A percentile compares a stretch with the other conserved stretches of the same genome.
phyloP scores from a whole-genome alignment of 1,140 invertebrate genomes.

The Tetragnatha versicolor region DNA sequence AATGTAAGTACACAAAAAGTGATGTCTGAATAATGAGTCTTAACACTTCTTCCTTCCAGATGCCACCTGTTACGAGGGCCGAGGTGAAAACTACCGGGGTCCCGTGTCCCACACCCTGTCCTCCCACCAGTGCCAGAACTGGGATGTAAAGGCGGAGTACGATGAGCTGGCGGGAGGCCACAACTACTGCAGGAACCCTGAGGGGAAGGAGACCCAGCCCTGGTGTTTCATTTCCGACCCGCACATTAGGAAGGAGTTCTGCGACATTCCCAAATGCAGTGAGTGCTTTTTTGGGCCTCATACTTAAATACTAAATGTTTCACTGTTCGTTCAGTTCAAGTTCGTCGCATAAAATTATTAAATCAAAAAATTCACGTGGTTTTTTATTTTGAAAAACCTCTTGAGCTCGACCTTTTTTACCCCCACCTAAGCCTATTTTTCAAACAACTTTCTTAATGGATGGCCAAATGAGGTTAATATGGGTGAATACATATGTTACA shows the following conservation, averaged over 20 bases:
- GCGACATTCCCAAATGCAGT: slow-evolving; percentile 85
- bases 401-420: too few relatives aligned
- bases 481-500: too few relatives aligned
- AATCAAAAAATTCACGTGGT: too few relatives aligned
- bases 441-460: too few relatives aligned
- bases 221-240: slow-evolving; percentile 82
- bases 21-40: too few relatives aligned
- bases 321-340: too few relatives aligned
- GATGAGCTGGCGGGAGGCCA: slow-evolving; percentile 85
- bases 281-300: slow-evolving; percentile 60
- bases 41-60: slow-evolving; percentile 57
- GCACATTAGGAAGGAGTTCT: slow-evolving; percentile 72
- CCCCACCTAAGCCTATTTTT: too few relatives aligned
- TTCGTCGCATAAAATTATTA: too few relatives aligned
- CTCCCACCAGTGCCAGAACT: slow-evolving; percentile 80
- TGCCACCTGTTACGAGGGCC: slow-evolving; percentile 85
- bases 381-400: too few relatives aligned
- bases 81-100: slow-evolving; percentile 82
- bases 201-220: slow-evolving; percentile 76
- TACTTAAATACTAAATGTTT: too few relatives aligned
- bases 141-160: slow-evolving; percentile 79
- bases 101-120: slow-evolving; percentile 74
- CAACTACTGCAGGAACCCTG: slow-evolving; percentile 93
- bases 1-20: too few relatives aligned
- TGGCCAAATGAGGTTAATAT: too few relatives aligned